Conservation (phyloP, 1,140 invertebrate species). For the Ceratina calcarata region DNA sequence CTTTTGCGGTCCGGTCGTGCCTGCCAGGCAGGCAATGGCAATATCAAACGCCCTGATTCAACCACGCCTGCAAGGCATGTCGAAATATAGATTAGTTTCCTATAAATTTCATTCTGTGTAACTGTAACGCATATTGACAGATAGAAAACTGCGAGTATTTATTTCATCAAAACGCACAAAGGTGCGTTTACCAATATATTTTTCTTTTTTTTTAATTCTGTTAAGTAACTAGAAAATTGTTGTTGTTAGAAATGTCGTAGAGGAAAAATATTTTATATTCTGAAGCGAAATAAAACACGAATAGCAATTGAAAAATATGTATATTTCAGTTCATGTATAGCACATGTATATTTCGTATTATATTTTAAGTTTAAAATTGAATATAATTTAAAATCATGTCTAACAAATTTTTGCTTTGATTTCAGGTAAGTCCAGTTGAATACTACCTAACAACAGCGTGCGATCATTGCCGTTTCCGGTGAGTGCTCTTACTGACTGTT, state of each 20-base stretch:
- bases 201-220: no score
- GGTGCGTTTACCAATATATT: no score
- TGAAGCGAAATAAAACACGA: no score
- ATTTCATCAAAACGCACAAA: background rate
- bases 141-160: background rate
- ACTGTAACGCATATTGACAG: slow-evolving; percentile 2
- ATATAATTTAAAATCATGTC: background rate
- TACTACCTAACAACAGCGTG: background rate
- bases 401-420: slow-evolving; percentile 27
- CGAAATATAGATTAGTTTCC: slow-evolving; percentile 11
- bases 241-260: no score
- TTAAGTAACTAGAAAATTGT: no score
- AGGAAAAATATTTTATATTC: no score
- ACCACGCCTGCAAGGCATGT: background rate
- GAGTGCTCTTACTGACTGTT: slow-evolving; percentile 5
- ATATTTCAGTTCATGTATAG: background rate
- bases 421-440: slow-evolving; percentile 42
- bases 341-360: background rate
- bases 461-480: slow-evolving; percentile 25
- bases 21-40: background rate
- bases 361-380: background rate
- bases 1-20: slow-evolving; percentile 12
- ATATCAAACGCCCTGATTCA: background rate
- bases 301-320: background rate
- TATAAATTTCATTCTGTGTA: slow-evolving; percentile 10